Evolutionary conservation across 2,113 vertebrate species (phyloP).

Genomic region (Clarias magur): DNA sequence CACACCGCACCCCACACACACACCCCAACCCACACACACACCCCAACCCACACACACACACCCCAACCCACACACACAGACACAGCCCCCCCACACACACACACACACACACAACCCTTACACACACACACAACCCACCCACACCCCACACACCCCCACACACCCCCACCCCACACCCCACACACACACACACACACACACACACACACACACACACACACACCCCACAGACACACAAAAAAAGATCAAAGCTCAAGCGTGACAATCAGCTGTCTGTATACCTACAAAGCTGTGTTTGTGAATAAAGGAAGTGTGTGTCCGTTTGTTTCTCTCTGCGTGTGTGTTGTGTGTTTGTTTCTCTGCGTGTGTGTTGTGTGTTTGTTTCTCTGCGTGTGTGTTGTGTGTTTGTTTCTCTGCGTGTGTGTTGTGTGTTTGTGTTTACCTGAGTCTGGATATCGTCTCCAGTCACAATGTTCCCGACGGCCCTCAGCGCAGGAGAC

Average conservation of each 20-base stretch:
- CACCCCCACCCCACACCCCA: too few species aligned
- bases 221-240: not conserved
- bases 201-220: constrained; percentile 4
- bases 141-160: not conserved
- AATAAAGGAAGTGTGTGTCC: too few species aligned
- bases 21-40: too few species aligned
- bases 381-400: too few species aligned
- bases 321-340: too few species aligned
- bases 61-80: not conserved
- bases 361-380: too few species aligned
- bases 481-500: constrained; percentile 87
- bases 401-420: too few species aligned
- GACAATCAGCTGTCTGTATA: not conserved
- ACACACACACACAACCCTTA: not conserved
- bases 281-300: not conserved
- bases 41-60: not conserved
- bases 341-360: too few species aligned
- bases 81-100: too few species aligned
- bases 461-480: constrained; percentile 91
- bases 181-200: constrained; percentile 21
- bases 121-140: not conserved
- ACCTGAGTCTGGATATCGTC: constrained; percentile 94
- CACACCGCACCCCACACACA: too few species aligned
- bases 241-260: not conserved
- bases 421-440: not conserved